Evolutionary conservation across 2,797 vertebrate genomes (phyloP).

Genomic region (Mycteria americana): DNA sequence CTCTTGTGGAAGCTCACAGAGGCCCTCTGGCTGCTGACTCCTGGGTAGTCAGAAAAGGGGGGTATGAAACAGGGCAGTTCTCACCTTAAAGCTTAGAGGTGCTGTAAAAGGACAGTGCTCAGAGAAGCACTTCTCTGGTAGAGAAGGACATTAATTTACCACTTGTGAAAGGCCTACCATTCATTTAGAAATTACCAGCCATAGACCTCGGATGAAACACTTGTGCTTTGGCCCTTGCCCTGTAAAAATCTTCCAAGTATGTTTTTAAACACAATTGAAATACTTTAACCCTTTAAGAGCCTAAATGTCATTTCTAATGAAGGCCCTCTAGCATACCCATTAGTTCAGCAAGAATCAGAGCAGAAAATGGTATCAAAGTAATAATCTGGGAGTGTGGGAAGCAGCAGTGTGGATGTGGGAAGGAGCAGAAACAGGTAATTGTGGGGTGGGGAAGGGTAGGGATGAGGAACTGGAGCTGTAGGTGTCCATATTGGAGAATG

Average conservation of each 20-base stretch:
- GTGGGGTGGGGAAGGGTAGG: neutral
- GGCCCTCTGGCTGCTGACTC: neutral
- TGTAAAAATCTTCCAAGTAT: neutral
- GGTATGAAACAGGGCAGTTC: neutral
- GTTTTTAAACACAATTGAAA: neutral
- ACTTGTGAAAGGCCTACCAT: neutral
- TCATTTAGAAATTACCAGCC: neutral
- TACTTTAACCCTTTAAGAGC: neutral
- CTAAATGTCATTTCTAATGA: neutral
- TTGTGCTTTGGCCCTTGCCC: neutral
- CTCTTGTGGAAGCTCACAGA: neutral
- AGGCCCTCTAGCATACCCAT: neutral
- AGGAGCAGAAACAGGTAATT: neutral
- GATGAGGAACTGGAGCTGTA: neutral
- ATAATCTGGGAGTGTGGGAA: neutral
- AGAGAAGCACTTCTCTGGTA: neutral
- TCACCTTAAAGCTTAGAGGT: neutral
- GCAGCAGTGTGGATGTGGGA: neutral
- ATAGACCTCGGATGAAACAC: neutral
- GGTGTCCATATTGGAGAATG: neutral
- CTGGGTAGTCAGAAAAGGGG: neutral
- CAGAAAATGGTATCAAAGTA: neutral
- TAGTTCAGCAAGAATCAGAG: neutral
- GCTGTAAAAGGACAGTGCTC: neutral
- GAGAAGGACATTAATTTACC: neutral